Conservation (phyloP, 2,797 vertebrate species). For the Adrianichthys oophorus region DNA sequence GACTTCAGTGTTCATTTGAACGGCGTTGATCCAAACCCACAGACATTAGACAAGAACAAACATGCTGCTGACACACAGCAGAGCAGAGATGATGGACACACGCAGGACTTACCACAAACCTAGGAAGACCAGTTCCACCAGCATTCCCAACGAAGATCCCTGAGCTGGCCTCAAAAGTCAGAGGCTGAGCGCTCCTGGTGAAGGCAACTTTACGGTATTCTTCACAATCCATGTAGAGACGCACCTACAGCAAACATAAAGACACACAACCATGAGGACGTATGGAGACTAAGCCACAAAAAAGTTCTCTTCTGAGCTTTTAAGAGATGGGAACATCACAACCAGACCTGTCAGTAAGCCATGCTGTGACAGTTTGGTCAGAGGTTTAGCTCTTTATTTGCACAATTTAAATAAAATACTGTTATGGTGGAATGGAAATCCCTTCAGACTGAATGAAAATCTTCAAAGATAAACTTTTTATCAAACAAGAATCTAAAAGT, state of each 20-base stretch:
- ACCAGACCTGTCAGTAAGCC: too few relatives aligned
- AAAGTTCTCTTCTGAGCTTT: too few relatives aligned
- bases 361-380: too few relatives aligned
- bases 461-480: too few relatives aligned
- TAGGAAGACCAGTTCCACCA: slow-evolving; percentile 85
- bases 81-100: neutral
- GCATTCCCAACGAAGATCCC: slow-evolving; percentile 95
- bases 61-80: neutral
- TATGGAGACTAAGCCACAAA: neutral
- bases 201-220: slow-evolving; percentile 84
- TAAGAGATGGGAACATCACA: too few relatives aligned
- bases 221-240: slow-evolving; percentile 91
- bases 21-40: slow-evolving; percentile 10
- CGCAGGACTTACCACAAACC: slow-evolving; percentile 86
- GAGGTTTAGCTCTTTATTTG: too few relatives aligned
- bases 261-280: neutral
- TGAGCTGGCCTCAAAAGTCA: slow-evolving; percentile 87
- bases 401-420: too few relatives aligned
- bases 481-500: too few relatives aligned
- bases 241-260: slow-evolving; percentile 53
- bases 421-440: too few relatives aligned
- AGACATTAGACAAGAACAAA: neutral
- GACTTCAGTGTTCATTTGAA: neutral
- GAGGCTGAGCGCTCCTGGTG: slow-evolving; percentile 72
- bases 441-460: too few relatives aligned